These are phyloP conservation scores for Laticauda laticaudata DNA, from an alignment of 2,113 vertebrate genomes.

Conservation along the genomic window DNA sequence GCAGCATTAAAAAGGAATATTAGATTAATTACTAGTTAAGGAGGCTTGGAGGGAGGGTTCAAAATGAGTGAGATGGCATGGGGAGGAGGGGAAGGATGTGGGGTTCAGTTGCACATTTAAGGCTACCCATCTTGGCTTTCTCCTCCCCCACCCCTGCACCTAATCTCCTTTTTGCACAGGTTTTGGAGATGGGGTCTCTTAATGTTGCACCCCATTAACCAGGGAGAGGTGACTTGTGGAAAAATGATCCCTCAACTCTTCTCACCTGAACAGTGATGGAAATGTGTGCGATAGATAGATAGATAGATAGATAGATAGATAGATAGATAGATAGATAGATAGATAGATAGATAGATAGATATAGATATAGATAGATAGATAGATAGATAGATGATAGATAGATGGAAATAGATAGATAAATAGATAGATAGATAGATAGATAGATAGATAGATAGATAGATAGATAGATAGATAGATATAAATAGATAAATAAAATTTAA, in stretches of 20 bases:
- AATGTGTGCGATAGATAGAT: not conserved
- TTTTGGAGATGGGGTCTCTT: not conserved
- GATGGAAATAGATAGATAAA: too few species aligned
- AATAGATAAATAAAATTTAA: too few species aligned
- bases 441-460: too few species aligned
- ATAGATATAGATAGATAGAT: too few species aligned
- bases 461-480: too few species aligned
- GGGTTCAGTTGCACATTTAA: accelerated
- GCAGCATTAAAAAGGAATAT: too few species aligned
- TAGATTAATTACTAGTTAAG: not conserved
- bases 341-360: too few species aligned
- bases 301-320: too few species aligned
- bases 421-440: too few species aligned
- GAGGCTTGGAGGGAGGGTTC: not conserved
- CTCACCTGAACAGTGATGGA: not conserved
- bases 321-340: too few species aligned
- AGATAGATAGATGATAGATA: too few species aligned
- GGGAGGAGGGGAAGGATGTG: not conserved
- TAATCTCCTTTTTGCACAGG: not conserved
- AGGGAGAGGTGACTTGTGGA: not conserved
- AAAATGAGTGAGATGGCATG: not conserved
- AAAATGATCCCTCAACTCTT: not conserved
- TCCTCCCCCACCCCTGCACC: not conserved
- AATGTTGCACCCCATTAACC: not conserved
- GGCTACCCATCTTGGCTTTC: not conserved